Conservation (phyloP, 2,113 vertebrate genomes). For the Lichenostomus cassidix region DNA sequence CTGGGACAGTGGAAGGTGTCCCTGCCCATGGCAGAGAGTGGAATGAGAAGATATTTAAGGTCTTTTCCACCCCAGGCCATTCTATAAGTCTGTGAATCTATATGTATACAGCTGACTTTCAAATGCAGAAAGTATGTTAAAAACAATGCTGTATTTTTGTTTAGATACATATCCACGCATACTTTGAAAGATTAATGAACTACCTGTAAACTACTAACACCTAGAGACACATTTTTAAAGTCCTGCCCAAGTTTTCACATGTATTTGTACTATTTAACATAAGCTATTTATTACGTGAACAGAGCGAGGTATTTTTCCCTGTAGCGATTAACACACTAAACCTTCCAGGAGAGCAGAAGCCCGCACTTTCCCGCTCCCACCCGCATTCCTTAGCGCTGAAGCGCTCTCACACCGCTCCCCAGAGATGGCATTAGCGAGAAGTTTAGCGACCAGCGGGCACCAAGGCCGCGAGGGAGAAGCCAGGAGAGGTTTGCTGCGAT, state of each 20-base stretch:
- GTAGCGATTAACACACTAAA: rapidly evolving
- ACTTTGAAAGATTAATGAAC: neutral
- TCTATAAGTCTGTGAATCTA: too few relatives aligned
- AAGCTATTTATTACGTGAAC: rapidly evolving
- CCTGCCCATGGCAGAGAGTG: neutral
- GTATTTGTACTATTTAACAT: neutral
- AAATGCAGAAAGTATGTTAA: neutral
- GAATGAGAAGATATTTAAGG: neutral
- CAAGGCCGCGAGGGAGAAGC: rapidly evolving
- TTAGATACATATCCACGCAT: rapidly evolving
- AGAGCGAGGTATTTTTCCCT: rapidly evolving
- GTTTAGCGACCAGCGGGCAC: too few relatives aligned
- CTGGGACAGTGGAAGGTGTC: neutral
- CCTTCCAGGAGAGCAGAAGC: neutral
- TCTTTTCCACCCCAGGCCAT: neutral
- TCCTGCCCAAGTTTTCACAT: rapidly evolving
- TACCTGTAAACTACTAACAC: neutral
- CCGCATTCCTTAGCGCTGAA: rapidly evolving
- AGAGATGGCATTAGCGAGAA: rapidly evolving
- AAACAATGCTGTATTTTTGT: rapidly evolving
- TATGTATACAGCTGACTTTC: neutral
- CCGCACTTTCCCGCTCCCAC: rapidly evolving
- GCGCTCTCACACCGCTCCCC: rapidly evolving
- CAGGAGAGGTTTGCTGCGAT: rapidly evolving
- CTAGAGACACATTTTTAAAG: neutral